Evolutionary conservation across 1,140 invertebrate species (phyloP).

Genomic region (Daktulosphaira vitifoliae): DNA sequence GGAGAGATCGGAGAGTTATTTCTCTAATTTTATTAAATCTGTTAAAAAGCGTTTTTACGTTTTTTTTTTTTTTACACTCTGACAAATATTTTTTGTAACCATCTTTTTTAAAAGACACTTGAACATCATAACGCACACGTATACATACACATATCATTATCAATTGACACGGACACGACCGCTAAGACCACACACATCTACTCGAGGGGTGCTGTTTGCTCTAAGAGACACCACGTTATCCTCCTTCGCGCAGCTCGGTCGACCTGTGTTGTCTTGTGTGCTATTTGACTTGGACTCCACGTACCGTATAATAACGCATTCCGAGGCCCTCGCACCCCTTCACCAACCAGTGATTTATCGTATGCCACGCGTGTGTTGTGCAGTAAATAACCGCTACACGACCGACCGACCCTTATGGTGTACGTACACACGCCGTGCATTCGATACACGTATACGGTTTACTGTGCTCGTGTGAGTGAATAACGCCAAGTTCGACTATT

Average conservation of each 20-base stretch:
- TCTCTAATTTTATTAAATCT: too few species aligned
- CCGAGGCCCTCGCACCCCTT: conserved; percentile 10
- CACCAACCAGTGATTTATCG: conserved; percentile 25
- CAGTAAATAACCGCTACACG: conserved; percentile 19
- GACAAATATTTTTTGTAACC: conserved; percentile 10
- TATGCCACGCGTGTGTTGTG: not conserved
- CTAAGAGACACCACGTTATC: too few species aligned
- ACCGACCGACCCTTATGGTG: not conserved
- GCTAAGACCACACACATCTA: conserved; percentile 1
- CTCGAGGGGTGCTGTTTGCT: not conserved
- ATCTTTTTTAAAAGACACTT: not conserved
- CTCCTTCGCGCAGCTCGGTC: too few species aligned
- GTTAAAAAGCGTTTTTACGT: too few species aligned
- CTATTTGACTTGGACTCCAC: not conserved
- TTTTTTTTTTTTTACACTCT: not conserved
- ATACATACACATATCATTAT: conserved; percentile 7
- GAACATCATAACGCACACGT: not conserved
- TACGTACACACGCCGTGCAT: not conserved
- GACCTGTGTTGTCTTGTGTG: not conserved
- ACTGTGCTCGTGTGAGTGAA: too few species aligned
- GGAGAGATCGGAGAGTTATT: too few species aligned
- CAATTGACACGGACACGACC: conserved; percentile 28
- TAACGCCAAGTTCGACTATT: too few species aligned
- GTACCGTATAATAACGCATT: conserved; percentile 14
- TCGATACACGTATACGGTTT: too few species aligned